Evolutionary conservation across 2,888 invertebrate genomes (phyloP), one percentile per base, ranked within the genome.

Genomic region (Amiota communis): DNA sequence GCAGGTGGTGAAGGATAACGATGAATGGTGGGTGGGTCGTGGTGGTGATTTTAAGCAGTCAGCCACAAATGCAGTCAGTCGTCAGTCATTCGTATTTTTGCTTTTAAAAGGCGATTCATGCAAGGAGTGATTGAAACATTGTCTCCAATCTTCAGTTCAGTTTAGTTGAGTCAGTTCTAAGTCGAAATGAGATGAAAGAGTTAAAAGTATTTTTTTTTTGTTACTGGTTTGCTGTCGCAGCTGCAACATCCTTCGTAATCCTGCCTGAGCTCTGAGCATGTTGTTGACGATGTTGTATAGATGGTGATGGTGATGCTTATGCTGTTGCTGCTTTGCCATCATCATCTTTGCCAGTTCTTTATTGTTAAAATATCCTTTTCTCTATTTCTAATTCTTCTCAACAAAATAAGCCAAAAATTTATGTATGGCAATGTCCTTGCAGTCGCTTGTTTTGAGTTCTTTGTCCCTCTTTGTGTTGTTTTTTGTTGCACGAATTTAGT

Each of bases 161-260:
- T 11, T 17, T 8, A 53, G 36, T 36, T 36, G 59, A 20, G 20
- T 17, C 1, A 53, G 36, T 36, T 6, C 6, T 36, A 36, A 36
- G 36, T 36, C 36, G 6, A 36, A 36, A 36, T 36, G 36, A 36
- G 36, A 36, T 36, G 36, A 36, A 6, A 36, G 36, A 36, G 36
- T 36, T 36, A 36, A 36, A 6, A 36, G 36, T 36, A 2, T 36
- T 36, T 36, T 6, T 36, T 6, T 36, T 36, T 36, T 36, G 36
- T 6, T 36, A 6, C 6, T 36, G 36, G 4, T 36, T 6, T 36
- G 36, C 67, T 68, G 67, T 51, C 67, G 67, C 67, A 68, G 67
- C 67, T 68, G 67, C 67, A 68, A 48, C 11, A 68, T 51, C 53
- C 67, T 51, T 53, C 51, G n/a, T 68, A 68, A 68, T 68, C 67